Base-by-base conservation (phyloP, 2,113 vertebrate genomes). In the Micronycteris hirsuta region DNA sequence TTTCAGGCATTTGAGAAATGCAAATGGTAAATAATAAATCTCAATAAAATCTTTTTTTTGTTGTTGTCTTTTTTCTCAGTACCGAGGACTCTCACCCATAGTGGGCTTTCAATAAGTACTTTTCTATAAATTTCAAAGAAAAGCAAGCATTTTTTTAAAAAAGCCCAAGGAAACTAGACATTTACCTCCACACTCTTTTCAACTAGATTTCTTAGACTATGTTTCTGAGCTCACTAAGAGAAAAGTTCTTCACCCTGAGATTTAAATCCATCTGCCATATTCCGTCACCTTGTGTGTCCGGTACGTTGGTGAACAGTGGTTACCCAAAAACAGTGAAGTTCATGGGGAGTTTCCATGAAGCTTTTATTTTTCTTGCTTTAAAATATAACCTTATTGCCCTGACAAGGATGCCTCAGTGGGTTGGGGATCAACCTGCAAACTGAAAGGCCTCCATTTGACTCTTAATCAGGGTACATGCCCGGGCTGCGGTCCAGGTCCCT, bases 231-330 rank as follows among this genome's bases (percentile, higher is more conserved):
- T 33, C 14, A 43, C 33, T 54, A 54, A 84, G 10, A 65, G 63
- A 49, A 82, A 41, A 77, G 10, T 20, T 54, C 54, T 93, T 67
- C 54, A 73, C 12, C 70, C 38, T 82, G 33, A 47, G 26, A 71
- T 87, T 89, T 84, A 93, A 94, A 91, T 73, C 49, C 9, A 77
- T 5, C 67, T 86, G 52, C 8, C 52, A 80, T 78, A 78, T 96
- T 78, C 54, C 81, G 65, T 84, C 61, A 67, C 19, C 58, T 74
- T 43, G 4, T 65, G 24, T 24, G 80, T 71, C 38, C 70, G 12
- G 54, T 28, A 77, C 38, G 65, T 22, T 73, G n/a, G 47, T 73
- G 61, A 91, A 82, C 4, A 85, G n/a, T 73, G 26, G 22, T 86
- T 89, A 22, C n/a, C 17, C 84, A 8, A 61, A 68, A 58, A 86